These are phyloP conservation scores for Chitala chitala DNA, from an alignment of 2,113 vertebrate genomes.

Conservation along the genomic window DNA sequence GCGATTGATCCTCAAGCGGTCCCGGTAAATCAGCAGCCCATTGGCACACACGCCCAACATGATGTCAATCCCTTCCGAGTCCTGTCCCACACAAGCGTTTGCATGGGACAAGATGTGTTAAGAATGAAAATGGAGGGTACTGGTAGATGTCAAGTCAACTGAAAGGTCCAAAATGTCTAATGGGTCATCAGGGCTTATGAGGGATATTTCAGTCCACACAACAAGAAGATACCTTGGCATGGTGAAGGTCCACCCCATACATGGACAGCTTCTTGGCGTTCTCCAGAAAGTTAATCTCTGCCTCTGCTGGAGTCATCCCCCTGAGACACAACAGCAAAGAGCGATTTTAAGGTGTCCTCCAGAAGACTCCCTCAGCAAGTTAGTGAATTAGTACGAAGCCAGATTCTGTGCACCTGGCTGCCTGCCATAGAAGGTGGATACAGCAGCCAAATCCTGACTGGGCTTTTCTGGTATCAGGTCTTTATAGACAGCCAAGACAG, in stretches of 20 bases:
- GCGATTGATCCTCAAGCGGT: slow-evolving; percentile 93
- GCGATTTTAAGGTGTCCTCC: slow-evolving; percentile 19
- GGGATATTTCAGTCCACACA: neutral
- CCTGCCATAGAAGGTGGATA: neutral
- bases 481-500: slow-evolving; percentile 30
- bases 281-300: slow-evolving; percentile 96
- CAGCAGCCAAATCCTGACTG: slow-evolving; percentile 15
- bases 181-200: neutral
- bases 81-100: slow-evolving; percentile 56
- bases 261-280: slow-evolving; percentile 98
- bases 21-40: slow-evolving; percentile 91
- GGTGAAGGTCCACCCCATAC: slow-evolving; percentile 96
- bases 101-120: neutral
- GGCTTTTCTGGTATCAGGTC: slow-evolving; percentile 4
- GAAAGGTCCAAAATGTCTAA: neutral
- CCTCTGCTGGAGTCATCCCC: slow-evolving; percentile 94
- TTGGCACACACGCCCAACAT: slow-evolving; percentile 97
- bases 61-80: slow-evolving; percentile 96
- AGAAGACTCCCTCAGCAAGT: neutral
- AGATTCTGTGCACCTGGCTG: neutral
- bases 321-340: slow-evolving; percentile 53
- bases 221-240: slow-evolving; percentile 80
- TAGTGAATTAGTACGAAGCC: neutral
- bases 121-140: neutral
- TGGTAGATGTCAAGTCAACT: neutral